A percentile compares a stretch with the other conserved stretches of the same genome.
Evolutionary conservation across 2,113 vertebrate genomes (phyloP).

Genomic region (Thymallus thymallus): DNA sequence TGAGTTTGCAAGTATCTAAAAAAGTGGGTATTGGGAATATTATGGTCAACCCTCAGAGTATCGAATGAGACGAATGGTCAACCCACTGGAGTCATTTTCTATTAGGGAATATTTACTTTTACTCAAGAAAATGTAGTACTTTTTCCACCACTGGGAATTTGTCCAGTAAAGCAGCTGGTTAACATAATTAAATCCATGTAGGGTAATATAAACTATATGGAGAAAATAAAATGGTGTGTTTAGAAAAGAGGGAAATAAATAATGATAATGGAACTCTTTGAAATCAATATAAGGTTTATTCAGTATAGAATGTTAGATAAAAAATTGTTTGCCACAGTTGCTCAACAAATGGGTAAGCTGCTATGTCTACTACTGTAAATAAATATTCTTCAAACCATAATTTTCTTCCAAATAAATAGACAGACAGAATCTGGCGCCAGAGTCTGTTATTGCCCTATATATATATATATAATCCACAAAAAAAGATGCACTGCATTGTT

Average conservation of each 20-base stretch:
- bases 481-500: slow-evolving; percentile 76
- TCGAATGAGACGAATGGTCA: no score
- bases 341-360: slow-evolving; percentile 68
- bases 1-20: no score
- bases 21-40: no score
- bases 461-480: slow-evolving; percentile 58
- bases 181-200: no score
- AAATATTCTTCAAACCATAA: slow-evolving; percentile 77
- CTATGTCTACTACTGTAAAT: slow-evolving; percentile 73
- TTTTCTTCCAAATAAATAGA: slow-evolving; percentile 79
- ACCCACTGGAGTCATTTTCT: no score
- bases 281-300: slow-evolving; percentile 72
- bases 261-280: slow-evolving; percentile 32
- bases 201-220: no score
- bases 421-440: background rate
- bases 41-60: no score
- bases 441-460: no score
- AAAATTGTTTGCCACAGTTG: slow-evolving; percentile 78
- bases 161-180: no score
- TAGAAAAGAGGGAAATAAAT: background rate
- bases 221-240: background rate
- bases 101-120: no score
- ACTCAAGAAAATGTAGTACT: no score
- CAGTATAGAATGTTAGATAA: slow-evolving; percentile 74
- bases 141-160: no score